Conservation (phyloP, 2,113 vertebrate genomes). For the Onychostruthus taczanowskii region DNA sequence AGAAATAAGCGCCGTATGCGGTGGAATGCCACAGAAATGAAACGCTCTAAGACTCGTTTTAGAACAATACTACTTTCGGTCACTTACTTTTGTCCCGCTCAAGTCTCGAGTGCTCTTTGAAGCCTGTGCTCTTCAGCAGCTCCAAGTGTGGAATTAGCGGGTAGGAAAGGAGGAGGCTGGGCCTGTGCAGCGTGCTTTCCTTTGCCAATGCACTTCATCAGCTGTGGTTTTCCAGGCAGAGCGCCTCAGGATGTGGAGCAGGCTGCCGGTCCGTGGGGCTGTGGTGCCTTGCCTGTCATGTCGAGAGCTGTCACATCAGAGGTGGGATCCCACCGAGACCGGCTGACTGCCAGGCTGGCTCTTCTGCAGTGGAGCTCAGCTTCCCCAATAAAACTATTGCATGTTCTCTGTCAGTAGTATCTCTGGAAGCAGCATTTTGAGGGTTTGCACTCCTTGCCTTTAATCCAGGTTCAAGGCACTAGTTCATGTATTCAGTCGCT, state of each 20-base stretch:
- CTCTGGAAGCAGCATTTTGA: background rate
- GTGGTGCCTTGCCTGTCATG: rapidly evolving
- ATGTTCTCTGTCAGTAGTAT: background rate
- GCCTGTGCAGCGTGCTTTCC: background rate
- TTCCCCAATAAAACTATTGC: background rate
- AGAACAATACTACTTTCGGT: rapidly evolving
- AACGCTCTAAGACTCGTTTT: rapidly evolving
- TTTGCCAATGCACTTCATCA: background rate
- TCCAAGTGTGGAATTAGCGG: background rate
- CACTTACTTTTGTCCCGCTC: background rate
- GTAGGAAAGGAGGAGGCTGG: too few species aligned
- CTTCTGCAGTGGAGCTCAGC: background rate
- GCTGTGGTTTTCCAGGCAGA: background rate
- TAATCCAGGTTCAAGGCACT: background rate
- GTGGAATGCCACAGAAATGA: rapidly evolving
- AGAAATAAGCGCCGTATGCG: rapidly evolving
- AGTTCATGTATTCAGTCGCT: background rate
- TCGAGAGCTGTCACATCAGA: rapidly evolving
- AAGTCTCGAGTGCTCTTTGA: rapidly evolving
- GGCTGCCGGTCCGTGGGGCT: rapidly evolving
- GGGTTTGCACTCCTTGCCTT: background rate
- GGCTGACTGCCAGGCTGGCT: background rate
- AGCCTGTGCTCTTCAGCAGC: background rate
- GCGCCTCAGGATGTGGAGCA: background rate
- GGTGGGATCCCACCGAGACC: too few species aligned